Percentiles rank a stretch among this genome's conserved stretches.
phyloP scores from a whole-genome alignment of 92 coral and sea anemone species.

The Palythoa grandis region DNA sequence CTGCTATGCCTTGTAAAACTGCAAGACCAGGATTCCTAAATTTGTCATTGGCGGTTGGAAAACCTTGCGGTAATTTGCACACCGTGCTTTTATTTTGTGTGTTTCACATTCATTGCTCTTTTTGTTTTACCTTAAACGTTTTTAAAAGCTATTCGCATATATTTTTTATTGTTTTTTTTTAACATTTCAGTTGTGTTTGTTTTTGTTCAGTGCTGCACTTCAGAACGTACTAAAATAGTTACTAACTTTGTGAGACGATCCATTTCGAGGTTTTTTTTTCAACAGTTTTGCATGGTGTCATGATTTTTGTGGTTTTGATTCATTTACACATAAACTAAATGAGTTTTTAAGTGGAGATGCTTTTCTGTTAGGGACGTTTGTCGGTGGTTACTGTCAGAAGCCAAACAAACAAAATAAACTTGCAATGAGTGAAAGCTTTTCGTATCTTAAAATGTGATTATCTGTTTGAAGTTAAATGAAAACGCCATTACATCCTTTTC shows the following conservation, averaged over 20 bases:
- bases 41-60: constrained; percentile 43
- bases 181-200: background rate
- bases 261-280: background rate
- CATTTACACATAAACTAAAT: background rate
- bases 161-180: no score
- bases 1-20: constrained; percentile 76
- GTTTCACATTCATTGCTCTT: background rate
- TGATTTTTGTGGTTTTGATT: background rate
- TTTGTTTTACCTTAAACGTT: background rate
- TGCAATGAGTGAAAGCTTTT: no score
- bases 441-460: no score
- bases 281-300: background rate
- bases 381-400: background rate
- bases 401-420: background rate
- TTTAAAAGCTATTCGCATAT: background rate
- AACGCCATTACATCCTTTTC: no score
- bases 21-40: constrained; percentile 59
- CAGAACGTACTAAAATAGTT: background rate
- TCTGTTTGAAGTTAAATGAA: no score
- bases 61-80: constrained; percentile 60
- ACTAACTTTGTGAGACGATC: background rate
- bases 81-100: background rate
- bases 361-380: background rate
- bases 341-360: constrained; percentile 1
- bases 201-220: background rate